Conservation (phyloP, 1,140 invertebrate species). For the Popillia japonica region DNA sequence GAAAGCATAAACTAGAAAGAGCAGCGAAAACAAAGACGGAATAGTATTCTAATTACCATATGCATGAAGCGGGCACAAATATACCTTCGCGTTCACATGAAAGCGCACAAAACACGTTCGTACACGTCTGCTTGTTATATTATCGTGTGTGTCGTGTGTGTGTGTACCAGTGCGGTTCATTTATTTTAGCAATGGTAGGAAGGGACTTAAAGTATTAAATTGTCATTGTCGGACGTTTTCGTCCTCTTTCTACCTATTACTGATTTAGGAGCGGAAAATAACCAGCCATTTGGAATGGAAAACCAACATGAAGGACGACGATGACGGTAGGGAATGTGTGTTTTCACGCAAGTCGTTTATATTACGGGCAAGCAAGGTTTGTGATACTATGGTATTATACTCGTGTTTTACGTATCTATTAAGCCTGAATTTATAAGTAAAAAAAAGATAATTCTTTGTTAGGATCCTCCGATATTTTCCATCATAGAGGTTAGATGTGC, state of each 20-base stretch:
- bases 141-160: background rate
- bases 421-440: too few species aligned
- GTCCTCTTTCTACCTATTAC: conserved; percentile 32
- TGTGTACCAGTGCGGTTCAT: conserved; percentile 3
- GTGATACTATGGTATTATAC: too few species aligned
- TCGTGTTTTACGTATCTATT: too few species aligned
- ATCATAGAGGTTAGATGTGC: too few species aligned
- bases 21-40: background rate
- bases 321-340: background rate
- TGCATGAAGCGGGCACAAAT: conserved; percentile 29
- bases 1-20: background rate
- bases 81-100: conserved; percentile 16
- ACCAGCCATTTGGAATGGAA: background rate
- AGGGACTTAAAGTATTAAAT: conserved; percentile 29
- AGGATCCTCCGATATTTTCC: too few species aligned
- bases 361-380: too few species aligned
- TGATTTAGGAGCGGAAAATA: conserved; percentile 27
- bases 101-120: conserved; percentile 5
- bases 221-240: conserved; percentile 27
- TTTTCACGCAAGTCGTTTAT: background rate
- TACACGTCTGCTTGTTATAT: background rate
- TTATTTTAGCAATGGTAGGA: background rate
- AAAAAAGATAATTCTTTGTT: too few species aligned
- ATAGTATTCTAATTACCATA: conserved; percentile 22
- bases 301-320: conserved; percentile 7